Percentiles rank a stretch among this genome's conserved stretches.
phyloP scores from a whole-genome alignment of 2,797 vertebrate genomes.

The Pelodytes ibericus region DNA sequence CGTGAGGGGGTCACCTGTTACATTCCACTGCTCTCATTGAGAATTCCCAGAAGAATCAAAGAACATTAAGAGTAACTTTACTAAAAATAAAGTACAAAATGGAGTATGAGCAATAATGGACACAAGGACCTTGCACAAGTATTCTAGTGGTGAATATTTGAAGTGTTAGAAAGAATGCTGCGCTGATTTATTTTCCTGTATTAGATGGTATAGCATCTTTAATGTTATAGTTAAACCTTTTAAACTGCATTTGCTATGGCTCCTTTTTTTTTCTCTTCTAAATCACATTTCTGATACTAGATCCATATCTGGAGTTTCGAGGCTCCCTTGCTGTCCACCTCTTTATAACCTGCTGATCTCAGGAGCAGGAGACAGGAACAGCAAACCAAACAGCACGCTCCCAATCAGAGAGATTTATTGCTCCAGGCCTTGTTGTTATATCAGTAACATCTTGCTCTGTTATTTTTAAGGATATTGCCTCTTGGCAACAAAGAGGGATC shows the following conservation, averaged over 20 bases:
- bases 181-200: not conserved
- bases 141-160: too few species aligned
- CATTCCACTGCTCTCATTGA: too few species aligned
- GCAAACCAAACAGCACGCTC: conserved; percentile 55
- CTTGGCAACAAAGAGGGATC: conserved; percentile 70
- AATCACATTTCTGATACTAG: conserved; percentile 49
- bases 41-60: too few species aligned
- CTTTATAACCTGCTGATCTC: conserved; percentile 46
- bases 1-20: too few species aligned
- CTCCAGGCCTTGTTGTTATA: conserved; percentile 66
- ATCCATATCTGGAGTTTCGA: conserved; percentile 64
- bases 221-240: not conserved
- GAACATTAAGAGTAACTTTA: too few species aligned
- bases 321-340: conserved; percentile 68
- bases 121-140: too few species aligned
- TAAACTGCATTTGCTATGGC: not conserved
- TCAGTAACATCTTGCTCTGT: conserved; percentile 68
- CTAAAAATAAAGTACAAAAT: too few species aligned
- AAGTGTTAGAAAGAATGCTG: too few species aligned
- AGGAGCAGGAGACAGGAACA: conserved; percentile 51
- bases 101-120: too few species aligned
- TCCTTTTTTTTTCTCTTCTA: not conserved
- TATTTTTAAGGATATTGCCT: conserved; percentile 68
- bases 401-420: conserved; percentile 70
- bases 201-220: not conserved